A percentile compares a stretch with the other conserved stretches of the same genome.
Evolutionary conservation across 1,140 invertebrate species (phyloP).

Genomic region (Homalodisca vitripennis): DNA sequence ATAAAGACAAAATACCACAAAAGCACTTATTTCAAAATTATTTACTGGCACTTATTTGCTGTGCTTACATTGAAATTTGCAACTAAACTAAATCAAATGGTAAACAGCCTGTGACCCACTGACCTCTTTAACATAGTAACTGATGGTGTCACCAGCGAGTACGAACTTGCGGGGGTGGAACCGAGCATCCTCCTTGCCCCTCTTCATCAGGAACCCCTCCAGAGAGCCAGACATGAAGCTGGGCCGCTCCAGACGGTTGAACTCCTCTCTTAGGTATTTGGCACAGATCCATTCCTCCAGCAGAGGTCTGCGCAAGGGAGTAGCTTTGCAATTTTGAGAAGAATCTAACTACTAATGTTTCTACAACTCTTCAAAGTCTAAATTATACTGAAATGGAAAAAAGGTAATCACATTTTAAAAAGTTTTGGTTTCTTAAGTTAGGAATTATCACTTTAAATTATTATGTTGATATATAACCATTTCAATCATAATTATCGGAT

Average conservation of each 20-base stretch:
- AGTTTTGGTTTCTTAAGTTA: too few species aligned
- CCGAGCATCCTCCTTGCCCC: constrained; percentile 80
- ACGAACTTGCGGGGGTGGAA: constrained; percentile 84
- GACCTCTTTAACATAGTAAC: constrained; percentile 81
- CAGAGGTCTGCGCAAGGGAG: constrained; percentile 75
- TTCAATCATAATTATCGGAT: too few species aligned
- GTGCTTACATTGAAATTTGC: not conserved
- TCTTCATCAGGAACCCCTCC: constrained; percentile 86
- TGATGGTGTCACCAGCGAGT: constrained; percentile 74
- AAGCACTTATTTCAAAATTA: too few species aligned
- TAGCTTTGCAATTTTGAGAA: not conserved
- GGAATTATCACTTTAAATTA: too few species aligned
- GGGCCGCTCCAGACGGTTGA: constrained; percentile 73
- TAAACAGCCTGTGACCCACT: too few species aligned
- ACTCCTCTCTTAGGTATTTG: constrained; percentile 88
- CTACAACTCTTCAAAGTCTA: not conserved
- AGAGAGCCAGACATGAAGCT: constrained; percentile 75
- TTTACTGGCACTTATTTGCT: too few species aligned
- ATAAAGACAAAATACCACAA: too few species aligned
- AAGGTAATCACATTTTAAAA: too few species aligned
- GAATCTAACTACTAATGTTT: not conserved
- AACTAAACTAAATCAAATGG: not conserved
- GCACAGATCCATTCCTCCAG: constrained; percentile 89
- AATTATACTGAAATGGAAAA: too few species aligned
- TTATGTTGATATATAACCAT: too few species aligned